Evolutionary conservation across 2,113 vertebrate species (phyloP).

Genomic region (Motacilla tschutschensis): DNA sequence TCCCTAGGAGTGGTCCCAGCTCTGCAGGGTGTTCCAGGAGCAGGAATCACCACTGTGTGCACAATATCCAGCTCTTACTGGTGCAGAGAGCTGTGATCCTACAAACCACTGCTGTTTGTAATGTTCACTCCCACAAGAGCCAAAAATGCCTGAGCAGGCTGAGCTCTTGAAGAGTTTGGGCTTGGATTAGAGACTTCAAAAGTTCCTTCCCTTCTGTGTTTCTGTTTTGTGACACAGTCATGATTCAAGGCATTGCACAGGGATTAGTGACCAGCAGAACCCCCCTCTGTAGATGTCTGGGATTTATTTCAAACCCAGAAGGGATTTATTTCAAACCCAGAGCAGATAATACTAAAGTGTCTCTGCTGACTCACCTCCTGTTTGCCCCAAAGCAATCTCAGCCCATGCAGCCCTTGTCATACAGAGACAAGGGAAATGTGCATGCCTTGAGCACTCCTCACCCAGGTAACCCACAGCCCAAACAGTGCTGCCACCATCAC

Average conservation of each 20-base stretch:
- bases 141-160: neutral
- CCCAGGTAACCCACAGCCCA: neutral
- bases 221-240: neutral
- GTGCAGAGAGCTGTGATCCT: neutral
- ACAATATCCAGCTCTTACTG: neutral
- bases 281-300: neutral
- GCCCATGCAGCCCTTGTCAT: neutral
- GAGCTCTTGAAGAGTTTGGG: neutral
- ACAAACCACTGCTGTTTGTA: neutral
- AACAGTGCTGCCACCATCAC: neutral
- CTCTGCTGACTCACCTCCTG: neutral
- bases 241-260: neutral
- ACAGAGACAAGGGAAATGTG: neutral
- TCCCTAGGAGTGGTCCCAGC: neutral
- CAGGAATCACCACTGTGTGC: neutral
- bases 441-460: neutral
- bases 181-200: neutral
- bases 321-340: neutral
- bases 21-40: neutral
- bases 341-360: neutral
- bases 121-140: neutral
- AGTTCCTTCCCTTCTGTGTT: neutral
- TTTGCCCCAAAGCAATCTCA: neutral
- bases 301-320: neutral
- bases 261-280: neutral